phyloP scores from a whole-genome alignment of 2,888 invertebrate genomes.

The Acheta domesticus region DNA sequence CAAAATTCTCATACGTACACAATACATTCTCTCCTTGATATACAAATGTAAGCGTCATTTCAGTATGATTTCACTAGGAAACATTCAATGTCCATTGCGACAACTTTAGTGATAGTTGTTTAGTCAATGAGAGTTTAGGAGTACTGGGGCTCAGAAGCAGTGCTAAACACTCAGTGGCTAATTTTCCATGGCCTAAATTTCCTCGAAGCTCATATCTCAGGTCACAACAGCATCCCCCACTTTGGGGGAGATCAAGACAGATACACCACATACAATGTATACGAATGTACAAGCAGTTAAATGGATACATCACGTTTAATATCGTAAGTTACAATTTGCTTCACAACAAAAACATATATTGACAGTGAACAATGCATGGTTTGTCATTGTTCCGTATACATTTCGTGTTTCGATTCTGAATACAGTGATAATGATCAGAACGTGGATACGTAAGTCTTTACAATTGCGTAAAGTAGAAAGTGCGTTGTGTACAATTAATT shows the following conservation, averaged over 20 bases:
- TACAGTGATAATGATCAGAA: background rate
- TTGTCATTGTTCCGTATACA: background rate
- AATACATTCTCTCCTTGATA: background rate
- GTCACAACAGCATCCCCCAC: background rate
- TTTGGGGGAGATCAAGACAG: background rate
- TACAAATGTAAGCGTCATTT: slow-evolving; percentile 11
- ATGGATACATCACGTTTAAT: background rate
- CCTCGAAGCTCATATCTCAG: background rate
- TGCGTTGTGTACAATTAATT: too few relatives aligned
- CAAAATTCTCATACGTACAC: background rate
- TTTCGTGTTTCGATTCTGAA: background rate
- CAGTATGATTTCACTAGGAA: background rate
- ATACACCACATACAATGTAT: background rate
- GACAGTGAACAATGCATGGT: background rate
- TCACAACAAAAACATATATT: slow-evolving; percentile 2
- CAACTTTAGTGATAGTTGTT: background rate
- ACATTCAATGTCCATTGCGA: slow-evolving; percentile 11
- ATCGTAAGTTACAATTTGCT: background rate
- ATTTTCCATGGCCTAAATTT: background rate
- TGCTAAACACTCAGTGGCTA: slow-evolving; percentile 7
- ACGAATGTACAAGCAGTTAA: background rate
- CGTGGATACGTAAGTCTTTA: too few relatives aligned
- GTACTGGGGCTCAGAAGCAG: slow-evolving; percentile 11
- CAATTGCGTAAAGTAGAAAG: too few relatives aligned
- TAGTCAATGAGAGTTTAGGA: slow-evolving; percentile 2